These are phyloP conservation scores for Heterodera filipjevi DNA, from an alignment of 2,888 invertebrate genomes.

Conservation along the genomic window DNA sequence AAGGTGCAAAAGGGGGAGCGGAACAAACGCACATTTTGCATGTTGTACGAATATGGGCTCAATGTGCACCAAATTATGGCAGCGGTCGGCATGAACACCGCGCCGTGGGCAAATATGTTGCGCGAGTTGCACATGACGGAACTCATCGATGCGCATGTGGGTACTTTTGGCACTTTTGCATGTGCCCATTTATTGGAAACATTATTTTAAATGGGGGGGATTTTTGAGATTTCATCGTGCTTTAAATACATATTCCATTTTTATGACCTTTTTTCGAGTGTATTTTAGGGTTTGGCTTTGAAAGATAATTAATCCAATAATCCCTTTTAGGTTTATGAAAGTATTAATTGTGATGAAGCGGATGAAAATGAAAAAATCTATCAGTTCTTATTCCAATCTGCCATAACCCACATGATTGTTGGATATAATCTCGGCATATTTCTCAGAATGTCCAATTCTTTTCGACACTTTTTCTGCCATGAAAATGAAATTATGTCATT, in stretches of 20 bases:
- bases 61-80: background rate
- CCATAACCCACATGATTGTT: background rate
- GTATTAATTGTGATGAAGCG: background rate
- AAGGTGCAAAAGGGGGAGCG: background rate
- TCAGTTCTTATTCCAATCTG: background rate
- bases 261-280: no score
- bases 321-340: no score
- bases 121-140: background rate
- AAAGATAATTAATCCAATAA: no score
- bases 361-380: background rate
- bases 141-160: background rate
- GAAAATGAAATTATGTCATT: background rate
- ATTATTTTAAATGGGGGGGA: background rate
- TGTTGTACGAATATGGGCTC: background rate
- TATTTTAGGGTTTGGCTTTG: no score
- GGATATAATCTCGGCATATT: background rate
- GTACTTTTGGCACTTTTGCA: background rate
- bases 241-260: no score
- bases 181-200: background rate
- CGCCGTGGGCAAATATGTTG: background rate
- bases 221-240: no score
- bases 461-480: slow-evolving; percentile 1
- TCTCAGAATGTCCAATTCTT: background rate
- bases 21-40: background rate
- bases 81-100: background rate